Conservation (phyloP, 2,888 invertebrate genomes). For the Tetragonisca angustula region DNA sequence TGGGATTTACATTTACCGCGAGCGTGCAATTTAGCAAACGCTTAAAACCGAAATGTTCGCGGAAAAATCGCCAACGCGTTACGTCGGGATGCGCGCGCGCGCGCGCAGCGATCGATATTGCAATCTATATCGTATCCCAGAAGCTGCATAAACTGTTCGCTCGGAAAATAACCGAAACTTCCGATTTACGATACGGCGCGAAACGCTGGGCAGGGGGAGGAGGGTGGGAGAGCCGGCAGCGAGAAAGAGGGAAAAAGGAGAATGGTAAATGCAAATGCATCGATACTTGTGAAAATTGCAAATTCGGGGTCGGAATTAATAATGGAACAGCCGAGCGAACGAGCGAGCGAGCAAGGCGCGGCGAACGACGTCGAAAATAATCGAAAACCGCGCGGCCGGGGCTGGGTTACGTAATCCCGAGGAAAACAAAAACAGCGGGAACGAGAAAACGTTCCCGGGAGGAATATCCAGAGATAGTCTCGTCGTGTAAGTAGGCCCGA, state of each 20-base stretch:
- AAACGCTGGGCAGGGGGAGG: neutral
- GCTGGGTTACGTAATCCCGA: conserved; percentile 33
- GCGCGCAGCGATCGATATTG: neutral
- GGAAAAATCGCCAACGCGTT: neutral
- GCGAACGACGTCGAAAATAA: conserved; percentile 28
- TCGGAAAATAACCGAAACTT: neutral
- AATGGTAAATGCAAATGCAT: conserved; percentile 41
- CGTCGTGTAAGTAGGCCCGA: too few relatives aligned
- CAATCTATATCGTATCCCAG: neutral
- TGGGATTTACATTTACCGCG: neutral
- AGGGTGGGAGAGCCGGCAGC: neutral
- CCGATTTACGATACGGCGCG: conserved; percentile 5
- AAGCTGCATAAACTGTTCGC: conserved; percentile 1
- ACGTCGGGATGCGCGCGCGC: too few relatives aligned
- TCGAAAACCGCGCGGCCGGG: conserved; percentile 17
- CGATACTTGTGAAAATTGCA: conserved; percentile 46
- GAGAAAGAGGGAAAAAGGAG: neutral
- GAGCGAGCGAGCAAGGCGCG: neutral
- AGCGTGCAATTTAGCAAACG: neutral
- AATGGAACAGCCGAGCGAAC: conserved; percentile 32
- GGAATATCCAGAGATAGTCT: conserved; percentile 41
- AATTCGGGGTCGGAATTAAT: conserved; percentile 42
- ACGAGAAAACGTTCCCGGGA: conserved; percentile 22
- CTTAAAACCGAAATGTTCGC: neutral
- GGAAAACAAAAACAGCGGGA: conserved; percentile 46